These are phyloP conservation scores for Caenorhabditis wallacei DNA, from an alignment of 2,888 invertebrate species.

Conservation along the genomic window DNA sequence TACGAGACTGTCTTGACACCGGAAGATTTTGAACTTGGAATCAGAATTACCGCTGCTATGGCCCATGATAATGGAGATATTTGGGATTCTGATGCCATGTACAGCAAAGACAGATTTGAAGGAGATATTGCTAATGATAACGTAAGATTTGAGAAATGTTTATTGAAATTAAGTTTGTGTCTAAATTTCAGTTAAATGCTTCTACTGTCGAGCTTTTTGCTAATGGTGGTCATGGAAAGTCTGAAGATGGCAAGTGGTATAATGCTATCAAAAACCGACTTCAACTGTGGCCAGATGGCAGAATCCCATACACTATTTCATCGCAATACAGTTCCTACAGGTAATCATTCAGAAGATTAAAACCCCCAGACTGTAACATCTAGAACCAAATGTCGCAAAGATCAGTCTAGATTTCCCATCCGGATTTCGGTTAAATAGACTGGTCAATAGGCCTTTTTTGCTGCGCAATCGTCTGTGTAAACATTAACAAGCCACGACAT, in stretches of 20 bases:
- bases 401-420: not conserved
- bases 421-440: constrained; percentile 8
- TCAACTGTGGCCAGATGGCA: constrained; percentile 81
- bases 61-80: constrained; percentile 69
- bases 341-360: constrained; percentile 48
- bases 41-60: constrained; percentile 70
- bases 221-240: constrained; percentile 74
- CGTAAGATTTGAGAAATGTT: constrained; percentile 69
- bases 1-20: constrained; percentile 82
- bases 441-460: not conserved
- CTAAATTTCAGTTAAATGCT: constrained; percentile 79
- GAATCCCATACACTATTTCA: constrained; percentile 81
- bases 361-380: no score
- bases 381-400: not conserved
- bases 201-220: constrained; percentile 78
- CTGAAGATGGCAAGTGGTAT: constrained; percentile 71
- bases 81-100: constrained; percentile 83
- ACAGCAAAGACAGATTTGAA: constrained; percentile 80
- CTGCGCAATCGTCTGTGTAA: constrained; percentile 22
- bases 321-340: constrained; percentile 83
- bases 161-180: no score
- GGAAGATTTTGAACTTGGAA: constrained; percentile 78
- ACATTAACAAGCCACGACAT: constrained; percentile 29
- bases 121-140: constrained; percentile 83
- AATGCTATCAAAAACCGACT: constrained; percentile 82